phyloP scores from a whole-genome alignment of 2,888 invertebrate species.

The Dastarcus helophoroides region DNA sequence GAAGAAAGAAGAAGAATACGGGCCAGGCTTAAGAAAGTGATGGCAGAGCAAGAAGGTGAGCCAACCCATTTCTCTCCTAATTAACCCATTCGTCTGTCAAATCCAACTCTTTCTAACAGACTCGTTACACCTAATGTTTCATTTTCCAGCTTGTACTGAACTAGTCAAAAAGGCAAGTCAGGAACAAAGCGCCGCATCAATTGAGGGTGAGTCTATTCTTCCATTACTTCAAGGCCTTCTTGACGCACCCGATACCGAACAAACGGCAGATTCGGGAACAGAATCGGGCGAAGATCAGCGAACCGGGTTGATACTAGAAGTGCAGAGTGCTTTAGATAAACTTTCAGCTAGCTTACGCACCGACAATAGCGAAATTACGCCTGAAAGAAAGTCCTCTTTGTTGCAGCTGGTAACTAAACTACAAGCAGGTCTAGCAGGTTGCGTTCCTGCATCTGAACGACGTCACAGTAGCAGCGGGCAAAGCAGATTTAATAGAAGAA shows the following conservation, averaged over 20 bases:
- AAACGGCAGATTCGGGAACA: slow-evolving; percentile 50
- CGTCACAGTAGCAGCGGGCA: slow-evolving; percentile 34
- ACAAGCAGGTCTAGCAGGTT: slow-evolving; percentile 38
- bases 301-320: slow-evolving; percentile 43
- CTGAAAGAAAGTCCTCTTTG: slow-evolving; percentile 68
- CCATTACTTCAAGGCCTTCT: slow-evolving; percentile 57
- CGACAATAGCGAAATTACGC: slow-evolving; percentile 35
- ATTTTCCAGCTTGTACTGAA: slow-evolving; percentile 41
- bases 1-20: slow-evolving; percentile 75
- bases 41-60: slow-evolving; percentile 80
- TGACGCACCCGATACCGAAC: slow-evolving; percentile 37
- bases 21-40: slow-evolving; percentile 67
- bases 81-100: slow-evolving; percentile 3
- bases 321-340: slow-evolving; percentile 34
- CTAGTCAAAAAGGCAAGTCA: slow-evolving; percentile 40
- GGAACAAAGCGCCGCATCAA: slow-evolving; percentile 30
- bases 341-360: slow-evolving; percentile 34
- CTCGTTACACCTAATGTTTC: not conserved
- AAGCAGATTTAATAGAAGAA: slow-evolving; percentile 41
- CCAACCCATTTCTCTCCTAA: not conserved
- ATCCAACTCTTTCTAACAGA: too few relatives aligned
- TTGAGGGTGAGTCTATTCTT: slow-evolving; percentile 66
- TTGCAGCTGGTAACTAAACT: slow-evolving; percentile 63
- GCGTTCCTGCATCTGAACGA: slow-evolving; percentile 38
- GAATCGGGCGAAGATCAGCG: slow-evolving; percentile 61